Evolutionary conservation across 2,888 invertebrate species (phyloP).

Genomic region (Drosophila nigritarsus): DNA sequence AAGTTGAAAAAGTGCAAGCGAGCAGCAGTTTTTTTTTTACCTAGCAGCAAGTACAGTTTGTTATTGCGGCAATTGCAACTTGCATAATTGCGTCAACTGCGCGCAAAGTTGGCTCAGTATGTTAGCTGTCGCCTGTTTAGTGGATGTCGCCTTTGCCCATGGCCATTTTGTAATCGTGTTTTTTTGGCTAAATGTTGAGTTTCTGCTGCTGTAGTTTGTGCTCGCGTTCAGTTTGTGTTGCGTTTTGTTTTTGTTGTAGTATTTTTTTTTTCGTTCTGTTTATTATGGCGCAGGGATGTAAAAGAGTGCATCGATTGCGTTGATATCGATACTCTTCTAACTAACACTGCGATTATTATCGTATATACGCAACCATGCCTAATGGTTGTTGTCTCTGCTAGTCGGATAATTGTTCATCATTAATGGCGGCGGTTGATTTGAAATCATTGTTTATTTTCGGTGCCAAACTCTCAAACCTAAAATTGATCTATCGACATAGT

Average conservation of each 20-base stretch:
- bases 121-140: not conserved
- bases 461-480: not conserved
- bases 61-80: conserved; percentile 61
- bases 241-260: conserved; percentile 64
- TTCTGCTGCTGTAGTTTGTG: conserved; percentile 20
- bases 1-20: conserved; percentile 20
- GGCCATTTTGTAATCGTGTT: conserved; percentile 28
- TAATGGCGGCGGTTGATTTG: conserved; percentile 7
- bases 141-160: conserved; percentile 7
- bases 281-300: conserved; percentile 66
- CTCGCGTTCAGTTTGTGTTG: conserved; percentile 45
- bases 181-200: not conserved
- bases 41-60: conserved; percentile 70
- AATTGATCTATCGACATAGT: not conserved
- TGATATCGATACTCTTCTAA: conserved; percentile 30
- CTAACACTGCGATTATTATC: not conserved
- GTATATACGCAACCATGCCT: conserved; percentile 18
- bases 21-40: conserved; percentile 11
- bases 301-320: conserved; percentile 44
- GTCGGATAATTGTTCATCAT: not conserved
- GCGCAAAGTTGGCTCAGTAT: not conserved
- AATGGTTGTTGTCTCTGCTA: conserved; percentile 42
- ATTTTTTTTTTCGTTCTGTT: conserved; percentile 61
- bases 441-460: not conserved
- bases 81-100: conserved; percentile 72